These are phyloP conservation scores for Drosophila athabasca DNA, from an alignment of 1,140 invertebrate genomes.

Conservation along the genomic window DNA sequence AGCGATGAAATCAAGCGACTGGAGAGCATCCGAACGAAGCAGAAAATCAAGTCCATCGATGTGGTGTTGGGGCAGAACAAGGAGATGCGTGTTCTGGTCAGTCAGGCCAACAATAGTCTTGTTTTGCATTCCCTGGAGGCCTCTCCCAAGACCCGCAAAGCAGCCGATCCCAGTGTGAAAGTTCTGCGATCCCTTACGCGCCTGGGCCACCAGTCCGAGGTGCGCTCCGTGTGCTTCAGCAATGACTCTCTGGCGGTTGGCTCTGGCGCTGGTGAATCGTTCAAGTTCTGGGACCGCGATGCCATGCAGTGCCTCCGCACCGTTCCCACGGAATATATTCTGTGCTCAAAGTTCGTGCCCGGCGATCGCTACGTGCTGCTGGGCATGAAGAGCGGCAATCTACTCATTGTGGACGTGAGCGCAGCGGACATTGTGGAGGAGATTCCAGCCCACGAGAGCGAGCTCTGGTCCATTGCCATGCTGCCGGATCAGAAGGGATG, in stretches of 20 bases:
- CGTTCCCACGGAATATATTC: conserved; percentile 87
- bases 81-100: conserved; percentile 88
- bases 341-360: conserved; percentile 92
- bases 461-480: conserved; percentile 91
- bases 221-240: conserved; percentile 94
- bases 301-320: conserved; percentile 93
- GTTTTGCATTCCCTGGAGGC: conserved; percentile 87
- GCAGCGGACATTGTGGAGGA: conserved; percentile 91
- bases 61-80: conserved; percentile 87
- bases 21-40: conserved; percentile 86
- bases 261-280: conserved; percentile 92
- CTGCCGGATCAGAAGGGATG: conserved; percentile 91
- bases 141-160: conserved; percentile 85
- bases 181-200: conserved; percentile 85
- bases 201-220: conserved; percentile 94
- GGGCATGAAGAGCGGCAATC: conserved; percentile 93
- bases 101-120: conserved; percentile 88
- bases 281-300: conserved; percentile 97
- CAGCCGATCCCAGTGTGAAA: conserved; percentile 72
- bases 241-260: conserved; percentile 94
- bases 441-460: conserved; percentile 90
- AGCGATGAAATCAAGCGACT: conserved; percentile 91
- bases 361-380: conserved; percentile 96
- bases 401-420: conserved; percentile 95
- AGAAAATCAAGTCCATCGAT: conserved; percentile 89